These are phyloP conservation scores for Sclerodermus sp. DNA, from an alignment of 2,888 invertebrate species.

Conservation along the genomic window DNA sequence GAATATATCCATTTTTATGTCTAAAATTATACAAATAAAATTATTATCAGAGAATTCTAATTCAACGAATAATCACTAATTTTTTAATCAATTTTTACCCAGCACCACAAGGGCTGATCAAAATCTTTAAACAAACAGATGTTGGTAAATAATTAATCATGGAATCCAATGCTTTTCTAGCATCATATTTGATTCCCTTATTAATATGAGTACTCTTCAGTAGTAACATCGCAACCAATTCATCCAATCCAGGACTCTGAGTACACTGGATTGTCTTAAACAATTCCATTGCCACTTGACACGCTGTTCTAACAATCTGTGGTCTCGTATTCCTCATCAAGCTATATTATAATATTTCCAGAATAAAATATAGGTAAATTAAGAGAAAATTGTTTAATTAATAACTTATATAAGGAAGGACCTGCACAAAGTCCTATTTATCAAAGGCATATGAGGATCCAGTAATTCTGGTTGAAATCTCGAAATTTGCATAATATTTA, in stretches of 20 bases:
- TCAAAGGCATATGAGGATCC: constrained; percentile 25
- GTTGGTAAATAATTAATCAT: constrained; percentile 26
- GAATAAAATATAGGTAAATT: no score
- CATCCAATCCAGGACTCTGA: constrained; percentile 32
- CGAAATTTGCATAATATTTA: constrained; percentile 25
- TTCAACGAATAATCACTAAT: background rate
- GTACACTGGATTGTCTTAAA: constrained; percentile 28
- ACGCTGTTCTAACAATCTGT: constrained; percentile 26
- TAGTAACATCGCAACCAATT: constrained; percentile 21
- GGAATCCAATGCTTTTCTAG: constrained; percentile 26
- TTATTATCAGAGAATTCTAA: background rate
- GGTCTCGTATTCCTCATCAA: constrained; percentile 27
- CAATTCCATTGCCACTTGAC: constrained; percentile 27
- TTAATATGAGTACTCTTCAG: constrained; percentile 30
- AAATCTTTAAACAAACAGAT: constrained; percentile 21
- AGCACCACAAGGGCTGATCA: constrained; percentile 18
- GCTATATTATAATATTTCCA: constrained; percentile 15
- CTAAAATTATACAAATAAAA: constrained; percentile 10
- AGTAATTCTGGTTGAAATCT: constrained; percentile 28
- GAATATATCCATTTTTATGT: constrained; percentile 29
- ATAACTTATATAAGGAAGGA: background rate
- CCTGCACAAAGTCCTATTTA: constrained; percentile 30
- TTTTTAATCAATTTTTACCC: constrained; percentile 9
- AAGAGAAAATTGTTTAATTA: background rate
- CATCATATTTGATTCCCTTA: constrained; percentile 25